Base-by-base conservation (phyloP, 2,888 invertebrate genomes). In the Temnothorax unifasciatus region DNA sequence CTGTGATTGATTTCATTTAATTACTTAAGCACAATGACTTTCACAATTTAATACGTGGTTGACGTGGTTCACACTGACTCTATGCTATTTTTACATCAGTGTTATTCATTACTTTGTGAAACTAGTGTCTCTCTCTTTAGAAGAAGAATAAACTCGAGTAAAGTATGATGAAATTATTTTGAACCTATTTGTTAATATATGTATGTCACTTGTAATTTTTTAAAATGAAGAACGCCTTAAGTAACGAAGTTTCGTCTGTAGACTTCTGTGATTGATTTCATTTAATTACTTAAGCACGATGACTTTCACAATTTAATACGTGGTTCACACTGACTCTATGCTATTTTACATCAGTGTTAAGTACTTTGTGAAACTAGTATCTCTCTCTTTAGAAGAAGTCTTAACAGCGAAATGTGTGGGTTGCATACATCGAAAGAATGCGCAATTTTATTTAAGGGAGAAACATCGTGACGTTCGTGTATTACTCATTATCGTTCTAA, bases 1-100 rank as follows among this genome's bases (percentile, higher is more conserved):
- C 6, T 38, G 15, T 71, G 15, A 38, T 71, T 71, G 52, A 52
- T 52, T 73, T 71, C 18, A 38, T 73, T 71, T 54, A 21, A 38
- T 73, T 54, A 73, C 18, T 25, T 21, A 54, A 21, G 5, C 21
- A 54, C 21, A 21, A 52, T 52, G 9, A 73, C 64, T 66, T 52
- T 69, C 21, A 52, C 18, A 52, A 71, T 71, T 71, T 73, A 25
- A 38, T 54, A 54, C n/a, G n/a, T n/a, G n/a, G n/a, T n/a, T n/a
- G n/a, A 54, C 15, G n/a, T 54, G 38, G 11, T 54, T 54, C 11
- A 44, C 11, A 44, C 18, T 15, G 11, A 25, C 11, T 54, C 52
- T 38, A 52, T n/a, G 4, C 34, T 34, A 21, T 38, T 38, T 50
- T 69, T 69, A 29, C 29, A 3, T 34, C 38, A 54, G 11, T 34